Conservation (phyloP, 2,888 invertebrate genomes). For the Apotomis betuletana region DNA sequence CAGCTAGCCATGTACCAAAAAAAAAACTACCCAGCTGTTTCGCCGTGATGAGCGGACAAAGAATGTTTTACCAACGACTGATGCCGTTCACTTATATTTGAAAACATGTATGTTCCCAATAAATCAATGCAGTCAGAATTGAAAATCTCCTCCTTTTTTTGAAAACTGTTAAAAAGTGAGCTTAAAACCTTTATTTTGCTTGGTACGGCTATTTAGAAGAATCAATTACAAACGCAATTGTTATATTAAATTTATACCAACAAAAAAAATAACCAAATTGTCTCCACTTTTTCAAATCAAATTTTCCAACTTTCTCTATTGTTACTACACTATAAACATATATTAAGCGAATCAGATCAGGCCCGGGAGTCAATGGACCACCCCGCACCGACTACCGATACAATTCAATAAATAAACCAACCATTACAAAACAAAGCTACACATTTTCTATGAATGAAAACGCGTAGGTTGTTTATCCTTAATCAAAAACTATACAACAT, state of each 20-base stretch:
- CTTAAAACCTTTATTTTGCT: too few relatives aligned
- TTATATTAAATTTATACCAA: background rate
- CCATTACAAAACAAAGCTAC: slow-evolving; percentile 78
- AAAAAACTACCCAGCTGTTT: too few relatives aligned
- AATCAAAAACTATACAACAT: slow-evolving; percentile 53
- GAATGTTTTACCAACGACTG: too few relatives aligned
- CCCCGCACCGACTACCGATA: slow-evolving; percentile 57
- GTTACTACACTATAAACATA: slow-evolving; percentile 19
- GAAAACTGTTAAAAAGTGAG: too few relatives aligned
- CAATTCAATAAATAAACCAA: slow-evolving; percentile 65
- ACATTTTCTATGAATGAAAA: slow-evolving; percentile 76
- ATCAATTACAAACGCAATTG: too few relatives aligned
- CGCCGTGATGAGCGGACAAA: too few relatives aligned
- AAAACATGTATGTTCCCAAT: too few relatives aligned
- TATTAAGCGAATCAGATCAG: slow-evolving; percentile 35
- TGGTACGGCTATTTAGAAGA: too few relatives aligned
- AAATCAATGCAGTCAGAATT: too few relatives aligned
- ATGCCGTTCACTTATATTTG: too few relatives aligned
- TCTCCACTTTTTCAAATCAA: background rate
- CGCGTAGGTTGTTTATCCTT: slow-evolving; percentile 74
- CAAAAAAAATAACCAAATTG: background rate
- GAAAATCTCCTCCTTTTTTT: too few relatives aligned
- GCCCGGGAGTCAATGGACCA: slow-evolving; percentile 49
- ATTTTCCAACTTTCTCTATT: slow-evolving; percentile 34
- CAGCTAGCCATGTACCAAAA: too few relatives aligned